phyloP scores from a whole-genome alignment of 2,888 invertebrate genomes.

The Prionchulus punctatus region DNA sequence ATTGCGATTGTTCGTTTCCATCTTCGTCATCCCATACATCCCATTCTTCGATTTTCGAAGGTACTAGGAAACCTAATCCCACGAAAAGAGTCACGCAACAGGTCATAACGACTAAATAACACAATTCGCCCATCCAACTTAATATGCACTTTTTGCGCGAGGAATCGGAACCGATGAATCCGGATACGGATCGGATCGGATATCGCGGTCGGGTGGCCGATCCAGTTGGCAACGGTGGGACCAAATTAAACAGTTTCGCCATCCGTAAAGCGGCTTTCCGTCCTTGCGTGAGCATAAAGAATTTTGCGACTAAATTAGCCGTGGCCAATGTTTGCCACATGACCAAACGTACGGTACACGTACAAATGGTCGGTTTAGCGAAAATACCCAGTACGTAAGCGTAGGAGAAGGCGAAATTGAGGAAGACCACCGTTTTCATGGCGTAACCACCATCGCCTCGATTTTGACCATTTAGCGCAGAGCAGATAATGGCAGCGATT shows the following conservation, averaged over 20 bases:
- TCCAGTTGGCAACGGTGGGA: neutral
- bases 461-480: neutral
- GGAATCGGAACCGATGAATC: neutral
- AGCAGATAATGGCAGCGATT: neutral
- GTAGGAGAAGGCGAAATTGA: neutral
- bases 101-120: neutral
- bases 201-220: too few relatives aligned
- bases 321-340: neutral
- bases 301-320: neutral
- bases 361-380: neutral
- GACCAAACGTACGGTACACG: neutral
- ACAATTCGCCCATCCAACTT: neutral
- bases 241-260: neutral
- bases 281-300: neutral
- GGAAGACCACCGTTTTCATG: neutral
- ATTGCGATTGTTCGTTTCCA: too few relatives aligned
- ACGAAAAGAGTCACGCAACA: neutral
- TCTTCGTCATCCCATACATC: neutral
- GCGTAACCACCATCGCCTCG: neutral
- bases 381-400: neutral
- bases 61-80: neutral
- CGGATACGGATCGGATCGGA: neutral
- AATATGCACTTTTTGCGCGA: too few relatives aligned
- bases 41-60: neutral
- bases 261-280: neutral